Evolutionary conservation across 2,113 vertebrate species (phyloP), one percentile per base, ranked within the genome.

Genomic region (Cervus canadensis): DNA sequence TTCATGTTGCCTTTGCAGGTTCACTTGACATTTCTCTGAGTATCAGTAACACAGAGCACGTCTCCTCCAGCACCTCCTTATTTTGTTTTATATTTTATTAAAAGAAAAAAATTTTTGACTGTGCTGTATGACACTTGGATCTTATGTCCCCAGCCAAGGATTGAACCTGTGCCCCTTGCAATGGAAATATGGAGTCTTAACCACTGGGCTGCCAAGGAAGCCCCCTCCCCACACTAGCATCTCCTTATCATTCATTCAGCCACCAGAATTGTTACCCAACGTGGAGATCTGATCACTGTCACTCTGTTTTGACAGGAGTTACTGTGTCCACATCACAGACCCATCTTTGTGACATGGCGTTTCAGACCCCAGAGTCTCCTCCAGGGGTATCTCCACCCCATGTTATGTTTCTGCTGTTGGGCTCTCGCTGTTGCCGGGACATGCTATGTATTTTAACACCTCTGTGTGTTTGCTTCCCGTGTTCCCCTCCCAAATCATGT

Each of bases 341-440:
- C 1, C 19, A 13, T 64, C 62, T 85, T 40, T 7, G 16, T 45
- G 90, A 30, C 5, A 0, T 3, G 40, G 50, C 30, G 1, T 89
- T 87, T 36, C 3, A 81, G 60, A 79, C 45, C 25, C 33, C n/a
- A 48, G 0, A 10, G 78, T 71, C 19, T 43, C 86, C 59, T 7
- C 67, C 23, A 17, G 13, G 16, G 25, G 2, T 28, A 0, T 79
- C 43, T 87, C 26, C 25, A 54, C 11, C 19, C 0, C 3, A 2
- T 0, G 1, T 30, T 81, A 9, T 13, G 10, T 60, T 59, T 26
- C 7, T 17, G 25, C 30, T 36, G 0, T 1, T 36, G 60, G 83
- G 23, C 28, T 59, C 26, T 21, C 57, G 21, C 33, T 33, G 8
- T 50, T 45, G 17, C 43, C 8, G 50, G 67, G 19, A 36, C 1